These are phyloP conservation scores for Centropus bengalensis DNA, from an alignment of 2,113 vertebrate species.

Conservation along the genomic window DNA sequence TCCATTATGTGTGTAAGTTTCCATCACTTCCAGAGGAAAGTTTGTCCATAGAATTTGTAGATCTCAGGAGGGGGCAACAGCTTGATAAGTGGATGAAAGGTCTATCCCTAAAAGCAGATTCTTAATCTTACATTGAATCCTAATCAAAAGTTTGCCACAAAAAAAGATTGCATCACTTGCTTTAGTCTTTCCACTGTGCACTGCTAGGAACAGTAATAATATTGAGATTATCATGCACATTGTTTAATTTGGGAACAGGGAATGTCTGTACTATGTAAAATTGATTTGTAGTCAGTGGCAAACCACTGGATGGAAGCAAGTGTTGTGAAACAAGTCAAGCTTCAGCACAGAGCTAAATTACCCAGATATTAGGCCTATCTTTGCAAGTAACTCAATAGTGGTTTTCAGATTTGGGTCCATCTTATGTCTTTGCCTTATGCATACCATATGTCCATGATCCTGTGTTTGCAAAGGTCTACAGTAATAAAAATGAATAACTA, in stretches of 20 bases:
- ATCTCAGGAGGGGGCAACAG: background rate
- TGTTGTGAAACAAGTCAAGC: background rate
- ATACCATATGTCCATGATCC: background rate
- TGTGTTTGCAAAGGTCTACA: background rate
- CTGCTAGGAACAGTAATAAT: background rate
- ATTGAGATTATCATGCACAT: background rate
- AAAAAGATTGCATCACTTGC: background rate
- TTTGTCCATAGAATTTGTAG: background rate
- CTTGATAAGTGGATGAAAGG: background rate
- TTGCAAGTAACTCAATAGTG: background rate
- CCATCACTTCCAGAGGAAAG: background rate
- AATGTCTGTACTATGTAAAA: background rate
- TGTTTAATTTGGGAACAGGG: background rate
- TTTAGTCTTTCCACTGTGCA: background rate
- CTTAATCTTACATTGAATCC: background rate
- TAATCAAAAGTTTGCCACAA: background rate
- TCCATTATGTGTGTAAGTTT: background rate
- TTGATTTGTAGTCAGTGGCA: background rate
- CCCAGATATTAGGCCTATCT: background rate
- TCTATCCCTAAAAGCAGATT: background rate
- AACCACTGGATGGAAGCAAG: background rate
- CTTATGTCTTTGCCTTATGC: accelerated
- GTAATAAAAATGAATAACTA: background rate
- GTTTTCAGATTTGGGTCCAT: background rate
- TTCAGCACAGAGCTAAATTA: background rate